phyloP scores from a whole-genome alignment of 2,888 invertebrate genomes.

The Drosophila paramelanica region DNA sequence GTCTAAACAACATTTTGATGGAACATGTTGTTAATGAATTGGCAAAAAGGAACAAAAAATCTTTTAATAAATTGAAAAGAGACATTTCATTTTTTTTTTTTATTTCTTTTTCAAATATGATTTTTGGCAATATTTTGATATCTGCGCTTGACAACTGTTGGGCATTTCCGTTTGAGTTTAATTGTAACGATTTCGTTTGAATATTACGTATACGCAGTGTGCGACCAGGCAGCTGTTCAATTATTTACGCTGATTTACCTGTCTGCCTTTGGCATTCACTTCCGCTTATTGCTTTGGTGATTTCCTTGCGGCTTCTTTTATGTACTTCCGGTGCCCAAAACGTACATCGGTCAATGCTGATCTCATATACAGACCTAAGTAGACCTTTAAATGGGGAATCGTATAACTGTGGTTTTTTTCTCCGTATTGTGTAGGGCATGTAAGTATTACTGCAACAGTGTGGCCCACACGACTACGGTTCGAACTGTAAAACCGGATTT shows the following conservation, averaged over 20 bases:
- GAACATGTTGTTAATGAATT: conserved; percentile 14
- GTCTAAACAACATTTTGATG: conserved; percentile 1
- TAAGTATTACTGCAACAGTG: conserved; percentile 5
- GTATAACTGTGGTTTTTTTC: not conserved
- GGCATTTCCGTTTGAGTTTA: conserved; percentile 5
- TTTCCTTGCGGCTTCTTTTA: conserved; percentile 12
- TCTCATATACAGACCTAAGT: conserved; percentile 11
- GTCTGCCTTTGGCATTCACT: conserved; percentile 14
- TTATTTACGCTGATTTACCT: conserved; percentile 54
- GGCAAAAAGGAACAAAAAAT: conserved; percentile 4
- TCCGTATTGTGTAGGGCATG: not conserved
- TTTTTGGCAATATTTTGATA: conserved; percentile 24
- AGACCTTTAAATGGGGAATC: conserved; percentile 2
- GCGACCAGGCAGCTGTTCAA: conserved; percentile 36
- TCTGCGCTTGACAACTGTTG: not conserved
- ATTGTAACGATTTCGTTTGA: conserved; percentile 11
- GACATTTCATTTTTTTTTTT: conserved; percentile 10
- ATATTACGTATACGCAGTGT: conserved; percentile 47
- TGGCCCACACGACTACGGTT: conserved; percentile 31
- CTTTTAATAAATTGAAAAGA: not conserved
- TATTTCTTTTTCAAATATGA: not conserved
- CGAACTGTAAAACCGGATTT: conserved; percentile 52
- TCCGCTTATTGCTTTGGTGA: conserved; percentile 35
- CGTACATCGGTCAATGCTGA: conserved; percentile 7
- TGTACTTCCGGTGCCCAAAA: not conserved